These are phyloP conservation scores for Calliopsis andreniformis DNA, from an alignment of 1,140 invertebrate genomes.

Conservation along the genomic window DNA sequence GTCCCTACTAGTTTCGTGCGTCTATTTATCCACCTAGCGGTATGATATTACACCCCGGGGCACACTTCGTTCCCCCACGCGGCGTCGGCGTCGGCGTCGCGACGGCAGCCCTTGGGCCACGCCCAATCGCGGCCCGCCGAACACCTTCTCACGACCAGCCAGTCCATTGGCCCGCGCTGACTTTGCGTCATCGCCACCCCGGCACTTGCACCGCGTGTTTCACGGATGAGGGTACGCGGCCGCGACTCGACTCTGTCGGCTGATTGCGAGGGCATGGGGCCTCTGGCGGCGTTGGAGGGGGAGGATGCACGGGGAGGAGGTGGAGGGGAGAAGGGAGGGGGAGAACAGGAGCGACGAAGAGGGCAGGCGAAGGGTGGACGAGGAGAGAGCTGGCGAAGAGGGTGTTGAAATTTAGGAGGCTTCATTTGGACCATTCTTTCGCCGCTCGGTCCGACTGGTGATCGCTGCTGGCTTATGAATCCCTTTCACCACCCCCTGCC, in stretches of 20 bases:
- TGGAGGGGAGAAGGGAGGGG: constrained; percentile 15
- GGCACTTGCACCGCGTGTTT: constrained; percentile 66
- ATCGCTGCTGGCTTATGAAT: constrained; percentile 55
- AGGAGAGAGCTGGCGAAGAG: constrained; percentile 57
- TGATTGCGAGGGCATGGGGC: constrained; percentile 49
- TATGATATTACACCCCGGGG: constrained; percentile 81
- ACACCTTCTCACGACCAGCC: constrained; percentile 66
- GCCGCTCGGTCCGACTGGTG: constrained; percentile 33
- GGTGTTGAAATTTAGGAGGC: constrained; percentile 79
- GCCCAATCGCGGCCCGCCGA: constrained; percentile 72
- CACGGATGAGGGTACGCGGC: constrained; percentile 57
- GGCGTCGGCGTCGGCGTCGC: neutral
- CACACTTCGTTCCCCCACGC: constrained; percentile 70
- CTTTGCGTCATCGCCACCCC: constrained; percentile 75
- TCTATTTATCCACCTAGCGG: constrained; percentile 80
- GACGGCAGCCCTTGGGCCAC: constrained; percentile 63
- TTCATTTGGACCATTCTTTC: constrained; percentile 79
- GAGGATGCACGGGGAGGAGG: constrained; percentile 19
- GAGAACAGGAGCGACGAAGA: no score
- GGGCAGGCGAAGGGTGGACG: neutral
- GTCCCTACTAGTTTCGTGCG: constrained; percentile 68
- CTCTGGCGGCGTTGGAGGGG: neutral
- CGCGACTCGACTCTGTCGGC: constrained; percentile 46
- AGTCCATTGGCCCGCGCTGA: constrained; percentile 79
- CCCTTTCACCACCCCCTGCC: neutral